Base-by-base conservation (phyloP, 2,888 invertebrate genomes). In the Agrotis puta region DNA sequence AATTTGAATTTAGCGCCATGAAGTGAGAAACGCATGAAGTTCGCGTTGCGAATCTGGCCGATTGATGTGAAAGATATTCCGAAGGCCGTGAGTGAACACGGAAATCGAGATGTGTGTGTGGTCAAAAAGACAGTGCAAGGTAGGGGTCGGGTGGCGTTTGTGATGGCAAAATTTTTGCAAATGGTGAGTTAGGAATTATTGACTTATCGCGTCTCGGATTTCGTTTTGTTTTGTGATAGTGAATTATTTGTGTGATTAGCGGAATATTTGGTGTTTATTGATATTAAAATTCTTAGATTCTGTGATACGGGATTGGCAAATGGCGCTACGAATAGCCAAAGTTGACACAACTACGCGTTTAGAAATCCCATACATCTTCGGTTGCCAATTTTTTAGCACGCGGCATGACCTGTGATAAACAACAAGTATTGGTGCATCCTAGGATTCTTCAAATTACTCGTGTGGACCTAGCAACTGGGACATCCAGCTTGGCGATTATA, bases 61-160 rank as follows among this genome's bases (percentile, higher is more conserved):
- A 96, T 96, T 97, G 97, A 97, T 96, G 97, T 96, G 96, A 95
- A 96, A 96, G 97, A 97, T 96, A 97, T 97, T 96, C 96, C 96
- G 96, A 96, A 97, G 96, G 96, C 96, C 97, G 97, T 96, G 97
- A 97, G 97, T 94, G 96, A 96, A 96, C 95, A 95, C 96, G 95
- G 95, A 95, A 95, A 95, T 95, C 95, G 96, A 95, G 96, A 96
- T 95, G 96, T 95, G 96, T 96, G 96, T 96, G 96, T 96, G 96
- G 96, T 96, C 96, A 95, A 96, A 97, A 97, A 97, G 96, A 97
- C 97, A 97, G 97, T 97, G 97, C 97, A 97, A 97, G 97, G 97
- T 97, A 97, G 97, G 97, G 97, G 97, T 97, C 97, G 97, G 97
- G 97, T 97, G 97, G 97, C 97, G 97, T 97, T 96, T 97, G 97